These are phyloP conservation scores for Hoplias malabaricus DNA, from an alignment of 2,113 vertebrate species.

Conservation along the genomic window DNA sequence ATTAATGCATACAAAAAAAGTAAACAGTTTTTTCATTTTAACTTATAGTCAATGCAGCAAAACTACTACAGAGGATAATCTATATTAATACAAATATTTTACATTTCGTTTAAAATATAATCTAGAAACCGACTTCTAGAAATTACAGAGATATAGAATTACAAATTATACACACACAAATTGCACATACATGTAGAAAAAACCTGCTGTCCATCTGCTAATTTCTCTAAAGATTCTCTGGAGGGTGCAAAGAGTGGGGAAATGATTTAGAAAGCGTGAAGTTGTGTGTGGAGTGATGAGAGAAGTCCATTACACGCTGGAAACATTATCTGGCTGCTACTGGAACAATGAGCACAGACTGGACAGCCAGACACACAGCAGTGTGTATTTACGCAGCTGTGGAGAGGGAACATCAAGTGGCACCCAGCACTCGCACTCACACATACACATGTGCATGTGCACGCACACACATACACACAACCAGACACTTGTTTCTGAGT, in stretches of 20 bases:
- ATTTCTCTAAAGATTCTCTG: background rate
- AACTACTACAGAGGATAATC: too few relatives aligned
- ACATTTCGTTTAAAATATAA: too few relatives aligned
- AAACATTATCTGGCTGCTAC: background rate
- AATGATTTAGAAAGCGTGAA: background rate
- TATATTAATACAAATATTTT: too few relatives aligned
- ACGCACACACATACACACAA: background rate
- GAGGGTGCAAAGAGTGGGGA: background rate
- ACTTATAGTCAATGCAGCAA: too few relatives aligned
- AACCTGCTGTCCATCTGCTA: background rate
- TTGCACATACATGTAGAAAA: background rate
- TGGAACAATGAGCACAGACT: background rate
- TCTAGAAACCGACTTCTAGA: too few relatives aligned
- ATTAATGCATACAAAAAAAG: too few relatives aligned
- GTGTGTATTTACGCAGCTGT: slow-evolving; percentile 9
- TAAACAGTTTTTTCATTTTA: too few relatives aligned
- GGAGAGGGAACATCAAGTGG: background rate
- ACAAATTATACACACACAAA: background rate
- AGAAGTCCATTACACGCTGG: background rate
- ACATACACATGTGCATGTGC: background rate
- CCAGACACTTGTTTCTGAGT: background rate
- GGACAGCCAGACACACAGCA: slow-evolving; percentile 2
- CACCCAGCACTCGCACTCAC: background rate
- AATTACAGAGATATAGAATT: too few relatives aligned
- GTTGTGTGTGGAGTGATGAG: background rate